phyloP scores from a whole-genome alignment of 53 echinoderm and acorn worm genomes.

The Zoroaster sp. region DNA sequence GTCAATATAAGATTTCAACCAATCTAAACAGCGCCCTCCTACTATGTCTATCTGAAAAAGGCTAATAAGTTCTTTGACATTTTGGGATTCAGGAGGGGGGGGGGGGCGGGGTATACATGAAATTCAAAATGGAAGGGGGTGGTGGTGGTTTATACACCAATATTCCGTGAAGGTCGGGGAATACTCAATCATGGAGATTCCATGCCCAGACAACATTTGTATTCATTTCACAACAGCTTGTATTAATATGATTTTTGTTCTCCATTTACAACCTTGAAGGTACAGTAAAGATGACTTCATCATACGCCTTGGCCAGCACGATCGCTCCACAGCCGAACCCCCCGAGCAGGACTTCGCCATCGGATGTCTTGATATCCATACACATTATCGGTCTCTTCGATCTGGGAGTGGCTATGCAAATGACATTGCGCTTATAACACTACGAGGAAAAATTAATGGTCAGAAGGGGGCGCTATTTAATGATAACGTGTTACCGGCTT shows the following conservation, averaged over 20 bases:
- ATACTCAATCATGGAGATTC: neutral
- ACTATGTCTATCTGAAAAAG: no score
- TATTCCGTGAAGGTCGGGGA: neutral
- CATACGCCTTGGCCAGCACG: conserved; percentile 79
- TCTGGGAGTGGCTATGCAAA: conserved; percentile 51
- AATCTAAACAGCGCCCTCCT: no score
- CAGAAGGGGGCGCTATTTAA: conserved; percentile 56
- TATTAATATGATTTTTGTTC: neutral
- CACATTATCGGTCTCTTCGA: conserved; percentile 17
- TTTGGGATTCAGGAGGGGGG: no score
- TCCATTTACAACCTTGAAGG: neutral
- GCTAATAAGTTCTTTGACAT: no score
- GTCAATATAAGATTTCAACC: no score
- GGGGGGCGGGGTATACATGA: neutral
- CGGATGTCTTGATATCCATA: conserved; percentile 80
- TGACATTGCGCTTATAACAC: conserved; percentile 89
- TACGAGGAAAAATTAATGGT: conserved; percentile 45
- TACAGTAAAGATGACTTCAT: conserved; percentile 64
- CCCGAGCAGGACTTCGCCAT: conserved; percentile 85
- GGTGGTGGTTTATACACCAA: neutral
- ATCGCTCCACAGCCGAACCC: conserved; percentile 53
- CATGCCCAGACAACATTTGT: neutral
- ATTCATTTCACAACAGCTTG: neutral
- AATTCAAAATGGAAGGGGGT: neutral
- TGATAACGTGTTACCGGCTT: conserved; percentile 71